Evolutionary conservation across 2,797 vertebrate species (phyloP).

Genomic region (Sparus aurata): DNA sequence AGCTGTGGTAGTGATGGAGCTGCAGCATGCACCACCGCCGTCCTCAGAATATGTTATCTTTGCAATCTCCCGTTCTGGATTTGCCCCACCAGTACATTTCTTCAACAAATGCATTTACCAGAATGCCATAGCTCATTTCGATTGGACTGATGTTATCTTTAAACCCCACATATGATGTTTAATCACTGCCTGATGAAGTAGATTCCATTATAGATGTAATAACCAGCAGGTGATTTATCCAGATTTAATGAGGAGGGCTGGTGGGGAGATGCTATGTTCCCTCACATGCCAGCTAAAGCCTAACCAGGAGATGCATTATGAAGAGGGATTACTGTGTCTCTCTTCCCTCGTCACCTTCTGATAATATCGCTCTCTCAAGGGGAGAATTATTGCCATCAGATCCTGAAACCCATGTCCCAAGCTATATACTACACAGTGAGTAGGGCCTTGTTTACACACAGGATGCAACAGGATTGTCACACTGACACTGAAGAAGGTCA

Average conservation of each 20-base stretch:
- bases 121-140: neutral
- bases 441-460: conserved; percentile 9
- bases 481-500: conserved; percentile 13
- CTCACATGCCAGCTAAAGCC: conserved; percentile 45
- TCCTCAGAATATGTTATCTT: conserved; percentile 35
- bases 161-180: conserved; percentile 20
- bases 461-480: neutral
- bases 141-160: neutral
- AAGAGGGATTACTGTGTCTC: conserved; percentile 41
- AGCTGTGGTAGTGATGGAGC: conserved; percentile 17
- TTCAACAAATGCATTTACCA: conserved; percentile 15
- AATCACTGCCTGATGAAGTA: conserved; percentile 15
- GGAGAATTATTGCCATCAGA: conserved; percentile 9
- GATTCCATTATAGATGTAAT: conserved; percentile 47
- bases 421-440: conserved; percentile 2
- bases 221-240: conserved; percentile 41
- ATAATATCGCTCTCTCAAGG: conserved; percentile 54
- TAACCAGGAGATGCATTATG: conserved; percentile 42
- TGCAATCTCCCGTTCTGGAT: conserved; percentile 35
- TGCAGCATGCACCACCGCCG: conserved; percentile 20
- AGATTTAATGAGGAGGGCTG: conserved; percentile 28
- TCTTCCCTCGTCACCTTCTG: conserved; percentile 49
- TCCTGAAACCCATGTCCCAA: conserved; percentile 2
- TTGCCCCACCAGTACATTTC: conserved; percentile 19
- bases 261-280: conserved; percentile 23